phyloP scores from a whole-genome alignment of 2,797 vertebrate genomes.

The Huso huso region DNA sequence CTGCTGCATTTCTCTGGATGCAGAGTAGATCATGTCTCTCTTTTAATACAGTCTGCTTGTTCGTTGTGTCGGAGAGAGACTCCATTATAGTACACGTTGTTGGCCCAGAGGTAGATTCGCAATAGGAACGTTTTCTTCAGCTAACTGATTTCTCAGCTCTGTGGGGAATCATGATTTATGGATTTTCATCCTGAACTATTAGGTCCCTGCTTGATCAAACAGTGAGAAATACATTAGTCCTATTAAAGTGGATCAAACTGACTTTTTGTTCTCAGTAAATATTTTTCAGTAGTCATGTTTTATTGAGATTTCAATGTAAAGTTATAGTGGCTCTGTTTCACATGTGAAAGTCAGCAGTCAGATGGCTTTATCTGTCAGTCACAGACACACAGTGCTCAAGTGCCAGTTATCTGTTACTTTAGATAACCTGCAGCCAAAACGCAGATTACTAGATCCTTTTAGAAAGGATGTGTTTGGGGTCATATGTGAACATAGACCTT shows the following conservation, averaged over 20 bases:
- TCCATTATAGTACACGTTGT: too few relatives aligned
- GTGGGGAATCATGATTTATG: too few relatives aligned
- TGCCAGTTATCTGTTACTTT: constrained; percentile 34
- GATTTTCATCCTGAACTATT: too few relatives aligned
- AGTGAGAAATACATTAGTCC: constrained; percentile 14
- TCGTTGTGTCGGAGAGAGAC: too few relatives aligned
- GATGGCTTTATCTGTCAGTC: constrained; percentile 32
- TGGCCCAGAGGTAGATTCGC: too few relatives aligned
- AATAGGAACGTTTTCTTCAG: too few relatives aligned
- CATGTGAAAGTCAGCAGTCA: constrained; percentile 31
- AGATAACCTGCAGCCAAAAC: constrained; percentile 33
- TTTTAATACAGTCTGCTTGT: too few relatives aligned
- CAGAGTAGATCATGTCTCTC: too few relatives aligned
- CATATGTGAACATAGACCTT: constrained; percentile 13
- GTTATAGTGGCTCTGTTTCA: constrained; percentile 20
- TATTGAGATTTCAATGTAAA: constrained; percentile 23
- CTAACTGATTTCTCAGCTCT: too few relatives aligned
- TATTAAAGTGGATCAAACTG: not conserved
- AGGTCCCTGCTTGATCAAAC: too few relatives aligned
- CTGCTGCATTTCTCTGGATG: too few relatives aligned
- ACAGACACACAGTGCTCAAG: constrained; percentile 23
- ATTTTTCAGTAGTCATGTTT: constrained; percentile 11
- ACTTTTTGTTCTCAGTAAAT: not conserved
- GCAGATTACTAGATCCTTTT: constrained; percentile 33
- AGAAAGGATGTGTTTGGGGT: constrained; percentile 26